These are phyloP conservation scores for Ceryle rudis DNA, from an alignment of 2,797 vertebrate genomes.

Conservation along the genomic window DNA sequence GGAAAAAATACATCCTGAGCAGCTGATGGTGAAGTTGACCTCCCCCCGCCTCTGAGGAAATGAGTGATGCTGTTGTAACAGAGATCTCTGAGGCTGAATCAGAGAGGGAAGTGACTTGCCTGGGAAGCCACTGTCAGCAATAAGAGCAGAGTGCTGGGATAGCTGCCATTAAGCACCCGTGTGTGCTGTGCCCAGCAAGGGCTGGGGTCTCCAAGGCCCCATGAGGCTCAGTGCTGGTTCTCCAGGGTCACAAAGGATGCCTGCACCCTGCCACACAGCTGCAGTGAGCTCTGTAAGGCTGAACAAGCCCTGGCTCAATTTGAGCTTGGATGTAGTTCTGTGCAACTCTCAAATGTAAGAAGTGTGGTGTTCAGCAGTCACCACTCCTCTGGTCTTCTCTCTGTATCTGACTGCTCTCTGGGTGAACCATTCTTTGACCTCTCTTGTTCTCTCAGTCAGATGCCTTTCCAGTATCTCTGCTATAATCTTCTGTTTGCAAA, in stretches of 20 bases:
- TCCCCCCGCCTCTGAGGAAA: background rate
- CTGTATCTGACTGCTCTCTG: background rate
- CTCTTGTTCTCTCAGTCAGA: background rate
- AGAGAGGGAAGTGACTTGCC: background rate
- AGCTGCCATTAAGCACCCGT: fast-evolving
- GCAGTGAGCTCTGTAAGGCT: fast-evolving
- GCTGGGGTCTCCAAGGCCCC: background rate
- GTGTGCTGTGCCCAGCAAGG: background rate
- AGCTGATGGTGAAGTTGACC: background rate
- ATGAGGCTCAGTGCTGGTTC: fast-evolving
- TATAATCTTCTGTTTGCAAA: background rate
- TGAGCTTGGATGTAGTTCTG: fast-evolving
- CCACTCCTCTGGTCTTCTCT: background rate
- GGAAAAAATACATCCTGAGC: background rate
- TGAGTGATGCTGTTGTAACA: background rate
- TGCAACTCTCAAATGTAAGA: background rate
- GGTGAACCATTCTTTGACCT: background rate
- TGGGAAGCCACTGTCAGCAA: fast-evolving
- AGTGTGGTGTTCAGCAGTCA: background rate
- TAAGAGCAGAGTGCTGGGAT: fast-evolving
- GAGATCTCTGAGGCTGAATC: background rate
- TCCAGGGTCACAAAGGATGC: fast-evolving
- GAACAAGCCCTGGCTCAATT: background rate
- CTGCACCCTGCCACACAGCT: fast-evolving
- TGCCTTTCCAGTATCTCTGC: background rate